phyloP scores from a whole-genome alignment of 2,888 invertebrate genomes.

The Andrena minutula region DNA sequence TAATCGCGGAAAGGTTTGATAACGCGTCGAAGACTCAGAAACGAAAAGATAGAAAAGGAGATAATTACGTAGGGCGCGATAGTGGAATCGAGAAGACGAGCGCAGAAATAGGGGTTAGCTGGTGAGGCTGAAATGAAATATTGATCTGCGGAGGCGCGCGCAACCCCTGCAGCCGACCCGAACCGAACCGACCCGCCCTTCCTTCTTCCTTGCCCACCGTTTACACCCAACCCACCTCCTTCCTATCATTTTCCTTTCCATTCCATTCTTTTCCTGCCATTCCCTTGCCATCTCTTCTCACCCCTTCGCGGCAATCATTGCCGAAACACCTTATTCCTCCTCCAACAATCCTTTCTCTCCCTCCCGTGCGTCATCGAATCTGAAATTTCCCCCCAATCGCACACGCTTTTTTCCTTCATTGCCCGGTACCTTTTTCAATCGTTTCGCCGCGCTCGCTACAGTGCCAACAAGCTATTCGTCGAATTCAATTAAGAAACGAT shows the following conservation, averaged over 20 bases:
- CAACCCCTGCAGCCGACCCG: conserved; percentile 82
- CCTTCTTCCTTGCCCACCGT: conserved; percentile 74
- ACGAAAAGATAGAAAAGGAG: conserved; percentile 40
- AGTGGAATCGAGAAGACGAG: conserved; percentile 58
- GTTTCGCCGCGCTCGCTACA: neutral
- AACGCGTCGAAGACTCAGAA: neutral
- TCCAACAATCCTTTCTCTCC: neutral
- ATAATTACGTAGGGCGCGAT: conserved; percentile 58
- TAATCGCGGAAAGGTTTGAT: neutral
- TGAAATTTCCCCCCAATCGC: neutral
- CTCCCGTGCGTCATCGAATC: neutral
- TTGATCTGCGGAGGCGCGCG: conserved; percentile 84
- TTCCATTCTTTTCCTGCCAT: too few relatives aligned
- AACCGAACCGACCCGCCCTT: conserved; percentile 70
- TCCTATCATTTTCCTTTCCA: too few relatives aligned
- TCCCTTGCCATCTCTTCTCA: neutral
- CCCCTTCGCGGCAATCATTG: neutral
- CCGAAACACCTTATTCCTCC: neutral
- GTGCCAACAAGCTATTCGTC: neutral
- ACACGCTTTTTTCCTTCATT: neutral
- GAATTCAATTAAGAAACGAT: neutral
- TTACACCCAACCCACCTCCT: conserved; percentile 42
- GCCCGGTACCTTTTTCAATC: neutral
- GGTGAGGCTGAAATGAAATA: conserved; percentile 84
- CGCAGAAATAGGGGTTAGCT: conserved; percentile 70